Base-by-base conservation (phyloP, 1,140 invertebrate genomes). In the Scylla paramamosain region DNA sequence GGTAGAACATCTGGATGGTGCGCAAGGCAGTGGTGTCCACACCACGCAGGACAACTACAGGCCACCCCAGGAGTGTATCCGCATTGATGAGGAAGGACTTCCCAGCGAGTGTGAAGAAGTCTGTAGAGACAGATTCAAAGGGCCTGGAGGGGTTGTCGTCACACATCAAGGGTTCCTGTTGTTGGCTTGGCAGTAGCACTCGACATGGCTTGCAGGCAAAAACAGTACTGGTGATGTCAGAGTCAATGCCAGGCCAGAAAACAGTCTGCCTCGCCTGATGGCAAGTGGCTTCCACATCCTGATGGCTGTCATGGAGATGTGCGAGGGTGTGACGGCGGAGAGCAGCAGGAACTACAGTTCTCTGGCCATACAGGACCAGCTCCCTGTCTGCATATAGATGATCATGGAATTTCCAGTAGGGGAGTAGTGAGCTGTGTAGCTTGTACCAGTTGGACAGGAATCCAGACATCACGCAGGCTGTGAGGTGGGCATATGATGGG, bases 21-120 rank as follows among this genome's bases (percentile, higher is more conserved):
- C n/a, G n/a, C n/a, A n/a, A n/a, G n/a, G n/a, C n/a, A n/a, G n/a
- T n/a, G n/a, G n/a, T n/a, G n/a, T n/a, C n/a, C n/a, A n/a, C n/a
- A n/a, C n/a, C n/a, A n/a, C n/a, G n/a, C n/a, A n/a, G 87, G 8
- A 93, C 92, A 25, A 95, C 0, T 6, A 29, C 28, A 31, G 59
- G 94, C 94, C n/a, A 45, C 31, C 0, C 94, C 39, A 39, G 88
- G 16, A 52, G 91, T 14, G 20, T 7, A n/a, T 93, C 1, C 6
- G 39, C 39, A 39, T 2, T 39, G 39, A 39, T 6, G 39, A 39
- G 39, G 39, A 39, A 39, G 0, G 89, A 39, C 46, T 91, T 91
- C 31, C 89, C 46, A 48, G 39, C 89, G 89, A 91, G 6, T 25
- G 32, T 91, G 32, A 91, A 91, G 32, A 91, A 91, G 89, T 91